Evolutionary conservation across 2,888 invertebrate genomes (phyloP).

Genomic region (Halictus quadricinctus): DNA sequence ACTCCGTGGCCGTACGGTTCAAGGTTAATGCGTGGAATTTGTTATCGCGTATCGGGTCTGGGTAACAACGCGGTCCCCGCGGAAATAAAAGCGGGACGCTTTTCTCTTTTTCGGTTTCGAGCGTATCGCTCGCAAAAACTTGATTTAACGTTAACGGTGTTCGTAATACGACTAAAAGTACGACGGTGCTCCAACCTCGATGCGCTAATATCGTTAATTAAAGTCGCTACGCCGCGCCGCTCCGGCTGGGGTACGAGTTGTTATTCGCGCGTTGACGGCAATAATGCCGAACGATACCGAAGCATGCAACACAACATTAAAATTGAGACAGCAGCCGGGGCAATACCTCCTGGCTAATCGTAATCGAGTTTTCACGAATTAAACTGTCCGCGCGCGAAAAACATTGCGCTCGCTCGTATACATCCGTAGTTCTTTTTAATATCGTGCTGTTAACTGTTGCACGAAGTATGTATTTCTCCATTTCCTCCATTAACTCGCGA

Average conservation of each 20-base stretch:
- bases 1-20: not conserved
- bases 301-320: not conserved
- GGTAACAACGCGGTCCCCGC: not conserved
- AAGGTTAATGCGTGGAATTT: constrained; percentile 33
- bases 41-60: constrained; percentile 4
- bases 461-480: too few relatives aligned
- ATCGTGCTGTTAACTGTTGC: not conserved
- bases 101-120: not conserved
- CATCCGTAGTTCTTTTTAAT: too few relatives aligned
- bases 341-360: constrained; percentile 19
- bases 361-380: constrained; percentile 1
- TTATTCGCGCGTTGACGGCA: constrained; percentile 40
- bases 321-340: constrained; percentile 1
- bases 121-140: constrained; percentile 15
- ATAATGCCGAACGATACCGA: constrained; percentile 25
- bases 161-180: constrained; percentile 6
- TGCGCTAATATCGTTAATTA: constrained; percentile 67
- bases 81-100: not conserved
- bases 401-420: not conserved
- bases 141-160: not conserved
- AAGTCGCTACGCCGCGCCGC: constrained; percentile 36
- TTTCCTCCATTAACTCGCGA: too few relatives aligned
- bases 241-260: constrained; percentile 12
- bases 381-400: not conserved
- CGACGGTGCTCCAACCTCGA: constrained; percentile 21